Conservation (phyloP, 2,113 vertebrate genomes). For the Atlantisia rogersi region DNA sequence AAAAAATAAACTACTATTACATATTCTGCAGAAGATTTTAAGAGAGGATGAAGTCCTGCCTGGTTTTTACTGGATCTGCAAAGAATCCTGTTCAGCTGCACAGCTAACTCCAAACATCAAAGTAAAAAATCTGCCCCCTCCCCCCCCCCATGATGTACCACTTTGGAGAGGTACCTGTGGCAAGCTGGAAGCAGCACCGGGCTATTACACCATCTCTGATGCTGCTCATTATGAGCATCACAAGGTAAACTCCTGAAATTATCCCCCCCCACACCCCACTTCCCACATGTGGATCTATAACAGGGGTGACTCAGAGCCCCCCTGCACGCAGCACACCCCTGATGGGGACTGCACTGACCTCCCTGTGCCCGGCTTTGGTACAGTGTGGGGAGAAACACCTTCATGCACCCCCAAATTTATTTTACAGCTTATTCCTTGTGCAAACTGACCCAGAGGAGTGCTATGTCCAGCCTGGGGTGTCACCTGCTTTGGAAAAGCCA, state of each 20-base stretch:
- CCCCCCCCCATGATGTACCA: too few relatives aligned
- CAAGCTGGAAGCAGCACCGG: not conserved
- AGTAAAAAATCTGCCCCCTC: not conserved
- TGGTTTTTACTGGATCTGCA: not conserved
- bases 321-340: conserved; percentile 6
- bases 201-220: not conserved
- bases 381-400: not conserved
- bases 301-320: conserved; percentile 53
- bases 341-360: not conserved
- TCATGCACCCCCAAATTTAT: not conserved
- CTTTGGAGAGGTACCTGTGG: not conserved
- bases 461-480: accelerated
- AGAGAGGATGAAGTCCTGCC: not conserved
- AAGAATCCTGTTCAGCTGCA: not conserved
- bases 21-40: not conserved
- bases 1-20: too few relatives aligned
- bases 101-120: not conserved
- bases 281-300: conserved; percentile 47
- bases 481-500: not conserved
- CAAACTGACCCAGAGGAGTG: not conserved
- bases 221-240: conserved; percentile 4
- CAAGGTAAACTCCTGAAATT: conserved; percentile 21
- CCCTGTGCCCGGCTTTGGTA: not conserved
- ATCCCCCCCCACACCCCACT: not conserved
- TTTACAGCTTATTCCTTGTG: not conserved